These are phyloP conservation scores for Sebastes reedi DNA, from an alignment of 2,797 vertebrate genomes.

Conservation along the genomic window DNA sequence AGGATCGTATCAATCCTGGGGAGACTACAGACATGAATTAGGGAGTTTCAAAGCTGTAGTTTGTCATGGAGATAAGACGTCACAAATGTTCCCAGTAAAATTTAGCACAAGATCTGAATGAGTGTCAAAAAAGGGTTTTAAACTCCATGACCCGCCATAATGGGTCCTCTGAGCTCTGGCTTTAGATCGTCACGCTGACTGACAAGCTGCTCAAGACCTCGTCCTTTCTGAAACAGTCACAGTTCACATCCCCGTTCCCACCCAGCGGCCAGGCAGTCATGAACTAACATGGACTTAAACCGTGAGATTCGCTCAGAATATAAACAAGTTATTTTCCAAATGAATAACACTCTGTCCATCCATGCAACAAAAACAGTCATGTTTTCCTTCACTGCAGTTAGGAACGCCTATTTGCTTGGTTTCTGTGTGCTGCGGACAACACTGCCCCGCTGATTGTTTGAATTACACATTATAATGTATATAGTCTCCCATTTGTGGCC, in stretches of 20 bases:
- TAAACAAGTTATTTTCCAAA: constrained; percentile 66
- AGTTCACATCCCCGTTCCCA: constrained; percentile 53
- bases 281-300: constrained; percentile 54
- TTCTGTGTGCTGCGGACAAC: constrained; percentile 55
- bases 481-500: constrained; percentile 57
- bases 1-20: constrained; percentile 11
- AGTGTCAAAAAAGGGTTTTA: constrained; percentile 38
- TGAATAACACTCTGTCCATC: constrained; percentile 61
- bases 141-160: constrained; percentile 52
- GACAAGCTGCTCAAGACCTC: constrained; percentile 60
- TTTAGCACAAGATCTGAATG: constrained; percentile 43
- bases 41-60: constrained; percentile 38
- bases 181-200: constrained; percentile 52
- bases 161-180: constrained; percentile 25
- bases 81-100: constrained; percentile 36
- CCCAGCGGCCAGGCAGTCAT: constrained; percentile 36
- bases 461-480: constrained; percentile 75
- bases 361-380: constrained; percentile 60
- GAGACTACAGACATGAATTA: constrained; percentile 22
- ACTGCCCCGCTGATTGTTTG: constrained; percentile 62
- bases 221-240: constrained; percentile 47
- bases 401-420: constrained; percentile 61
- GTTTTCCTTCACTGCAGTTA: constrained; percentile 67
- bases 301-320: constrained; percentile 70
- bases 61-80: constrained; percentile 30